phyloP scores from a whole-genome alignment of 2,797 vertebrate genomes.

The Eleutherodactylus coqui region DNA sequence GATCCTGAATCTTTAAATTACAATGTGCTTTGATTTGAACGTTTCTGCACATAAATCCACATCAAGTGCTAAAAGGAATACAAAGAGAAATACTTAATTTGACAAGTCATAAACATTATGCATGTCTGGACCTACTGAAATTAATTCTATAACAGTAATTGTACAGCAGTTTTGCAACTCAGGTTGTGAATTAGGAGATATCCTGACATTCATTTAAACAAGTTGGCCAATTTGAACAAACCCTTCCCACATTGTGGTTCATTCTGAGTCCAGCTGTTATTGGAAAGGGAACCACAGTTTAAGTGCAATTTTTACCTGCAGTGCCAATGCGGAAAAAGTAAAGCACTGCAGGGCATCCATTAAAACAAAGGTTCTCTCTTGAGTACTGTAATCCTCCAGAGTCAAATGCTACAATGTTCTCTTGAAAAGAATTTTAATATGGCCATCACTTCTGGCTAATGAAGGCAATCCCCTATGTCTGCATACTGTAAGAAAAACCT shows the following conservation, averaged over 20 bases:
- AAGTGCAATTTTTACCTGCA: too few relatives aligned
- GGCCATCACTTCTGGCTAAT: too few relatives aligned
- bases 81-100: not conserved
- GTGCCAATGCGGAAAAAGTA: too few relatives aligned
- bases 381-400: too few relatives aligned
- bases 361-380: too few relatives aligned
- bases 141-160: not conserved
- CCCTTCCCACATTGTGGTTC: not conserved
- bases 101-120: not conserved
- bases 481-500: too few relatives aligned
- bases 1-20: not conserved
- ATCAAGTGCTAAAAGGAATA: not conserved
- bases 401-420: too few relatives aligned
- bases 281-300: not conserved
- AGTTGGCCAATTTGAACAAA: not conserved
- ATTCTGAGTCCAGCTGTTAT: not conserved
- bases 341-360: not conserved
- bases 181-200: not conserved
- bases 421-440: too few relatives aligned
- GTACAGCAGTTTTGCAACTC: not conserved
- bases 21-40: not conserved
- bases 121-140: not conserved
- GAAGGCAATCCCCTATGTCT: too few relatives aligned
- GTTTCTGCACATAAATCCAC: not conserved
- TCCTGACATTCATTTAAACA: not conserved